Conservation (phyloP, 37 sponge, comb jelly and placozoan genomes). For the Halichondria panicea region DNA sequence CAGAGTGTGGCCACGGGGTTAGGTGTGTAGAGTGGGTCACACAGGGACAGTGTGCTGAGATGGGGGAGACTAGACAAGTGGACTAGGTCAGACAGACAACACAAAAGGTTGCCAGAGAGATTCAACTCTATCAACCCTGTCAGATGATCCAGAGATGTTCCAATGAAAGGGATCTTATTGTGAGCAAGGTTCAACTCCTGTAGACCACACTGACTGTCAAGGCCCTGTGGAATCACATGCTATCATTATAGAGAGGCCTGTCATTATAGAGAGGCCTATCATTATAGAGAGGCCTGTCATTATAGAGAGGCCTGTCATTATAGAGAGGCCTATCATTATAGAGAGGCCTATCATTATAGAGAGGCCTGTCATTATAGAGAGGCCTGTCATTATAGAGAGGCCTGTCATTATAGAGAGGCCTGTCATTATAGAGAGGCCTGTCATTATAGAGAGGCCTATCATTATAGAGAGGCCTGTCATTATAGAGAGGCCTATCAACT, state of each 20-base stretch:
- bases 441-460: too few species aligned
- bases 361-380: too few species aligned
- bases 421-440: too few species aligned
- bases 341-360: too few species aligned
- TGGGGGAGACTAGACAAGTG: constrained; percentile 28
- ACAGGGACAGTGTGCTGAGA: constrained; percentile 65
- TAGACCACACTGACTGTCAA: constrained; percentile 31
- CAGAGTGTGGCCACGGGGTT: constrained; percentile 78
- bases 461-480: too few species aligned
- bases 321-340: too few species aligned
- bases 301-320: too few species aligned
- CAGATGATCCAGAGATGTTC: constrained; percentile 40
- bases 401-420: too few species aligned
- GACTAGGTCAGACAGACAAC: constrained; percentile 49
- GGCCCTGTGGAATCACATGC: constrained; percentile 29
- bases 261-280: too few species aligned
- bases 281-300: too few species aligned
- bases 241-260: background rate
- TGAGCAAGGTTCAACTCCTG: constrained; percentile 78
- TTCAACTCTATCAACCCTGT: constrained; percentile 51
- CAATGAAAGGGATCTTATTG: constrained; percentile 65
- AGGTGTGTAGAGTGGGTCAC: constrained; percentile 73
- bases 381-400: too few species aligned
- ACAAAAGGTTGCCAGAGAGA: constrained; percentile 76
- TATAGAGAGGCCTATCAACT: too few species aligned